Conservation (phyloP, 2,797 vertebrate genomes). For the Coracias cyanogaster region DNA sequence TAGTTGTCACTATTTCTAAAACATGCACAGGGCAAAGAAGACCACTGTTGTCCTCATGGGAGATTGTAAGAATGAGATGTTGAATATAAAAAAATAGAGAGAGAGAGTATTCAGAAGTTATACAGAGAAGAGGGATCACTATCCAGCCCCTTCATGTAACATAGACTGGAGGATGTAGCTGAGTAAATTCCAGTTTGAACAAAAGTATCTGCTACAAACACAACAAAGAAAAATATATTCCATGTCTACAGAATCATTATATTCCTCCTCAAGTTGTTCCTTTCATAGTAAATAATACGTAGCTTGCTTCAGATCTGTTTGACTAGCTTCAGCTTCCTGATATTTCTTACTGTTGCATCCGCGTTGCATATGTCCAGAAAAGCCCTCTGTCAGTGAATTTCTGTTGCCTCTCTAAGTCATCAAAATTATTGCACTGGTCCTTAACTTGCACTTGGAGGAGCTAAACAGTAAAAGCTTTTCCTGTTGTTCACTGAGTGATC, state of each 20-base stretch:
- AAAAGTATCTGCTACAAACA: background rate
- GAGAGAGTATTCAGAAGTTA: background rate
- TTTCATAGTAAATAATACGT: background rate
- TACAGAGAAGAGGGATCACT: background rate
- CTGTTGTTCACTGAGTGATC: background rate
- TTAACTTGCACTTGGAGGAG: background rate
- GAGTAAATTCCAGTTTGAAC: background rate
- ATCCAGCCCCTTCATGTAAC: background rate
- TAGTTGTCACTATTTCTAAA: background rate
- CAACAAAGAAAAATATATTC: background rate
- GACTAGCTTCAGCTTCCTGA: background rate
- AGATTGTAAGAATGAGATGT: background rate
- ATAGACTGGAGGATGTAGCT: background rate
- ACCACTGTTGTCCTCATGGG: background rate
- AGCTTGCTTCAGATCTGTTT: background rate
- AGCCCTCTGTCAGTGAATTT: background rate
- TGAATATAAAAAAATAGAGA: background rate
- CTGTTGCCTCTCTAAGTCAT: background rate
- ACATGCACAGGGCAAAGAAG: background rate
- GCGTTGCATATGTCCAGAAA: background rate
- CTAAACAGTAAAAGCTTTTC: background rate
- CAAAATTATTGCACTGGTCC: background rate
- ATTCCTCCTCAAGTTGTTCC: background rate
- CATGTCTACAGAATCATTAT: background rate
- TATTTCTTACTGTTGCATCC: background rate